A percentile compares a stretch with the other conserved stretches of the same genome.
Conservation (phyloP, 2,113 vertebrate genomes). For the Microtus montanus region DNA sequence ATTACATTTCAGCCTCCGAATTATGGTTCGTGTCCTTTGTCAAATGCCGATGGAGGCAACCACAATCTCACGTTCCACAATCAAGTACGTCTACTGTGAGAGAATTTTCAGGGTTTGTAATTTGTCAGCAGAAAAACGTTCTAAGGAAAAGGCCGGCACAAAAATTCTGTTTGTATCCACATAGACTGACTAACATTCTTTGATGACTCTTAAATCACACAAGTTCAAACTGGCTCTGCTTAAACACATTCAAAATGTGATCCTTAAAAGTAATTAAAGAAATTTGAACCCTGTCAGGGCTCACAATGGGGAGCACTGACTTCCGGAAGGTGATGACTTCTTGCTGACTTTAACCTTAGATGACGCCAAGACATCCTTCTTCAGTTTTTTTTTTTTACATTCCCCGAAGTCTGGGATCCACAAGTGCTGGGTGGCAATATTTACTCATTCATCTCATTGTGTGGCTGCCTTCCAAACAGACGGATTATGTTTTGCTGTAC, state of each 20-base stretch:
- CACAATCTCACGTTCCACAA: constrained; percentile 32
- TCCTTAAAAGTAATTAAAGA: constrained; percentile 62
- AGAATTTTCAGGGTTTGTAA: constrained; percentile 57
- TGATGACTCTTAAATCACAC: constrained; percentile 40
- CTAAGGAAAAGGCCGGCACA: constrained; percentile 21
- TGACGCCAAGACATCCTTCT: constrained; percentile 65
- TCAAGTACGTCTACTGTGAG: constrained; percentile 49
- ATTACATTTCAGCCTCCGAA: constrained; percentile 76
- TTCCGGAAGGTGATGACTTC: constrained; percentile 34
- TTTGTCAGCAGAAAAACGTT: constrained; percentile 61
- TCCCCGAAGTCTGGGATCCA: constrained; percentile 58
- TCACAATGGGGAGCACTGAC: constrained; percentile 33
- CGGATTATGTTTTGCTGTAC: constrained; percentile 61
- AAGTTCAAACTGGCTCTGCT: constrained; percentile 12
- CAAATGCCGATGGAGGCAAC: constrained; percentile 60
- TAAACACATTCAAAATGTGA: background rate
- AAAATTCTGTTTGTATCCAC: constrained; percentile 35
- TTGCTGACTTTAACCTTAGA: constrained; percentile 66
- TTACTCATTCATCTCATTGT: constrained; percentile 60
- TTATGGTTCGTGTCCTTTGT: constrained; percentile 68
- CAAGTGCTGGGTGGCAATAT: constrained; percentile 58
- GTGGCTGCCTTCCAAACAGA: constrained; percentile 64
- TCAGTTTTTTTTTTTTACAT: background rate
- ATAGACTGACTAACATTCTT: constrained; percentile 61
- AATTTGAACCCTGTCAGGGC: constrained; percentile 70